Percentiles rank a stretch among this genome's conserved stretches.
phyloP scores from a whole-genome alignment of 2,113 vertebrate genomes.

The Myiozetetes cayanensis region DNA sequence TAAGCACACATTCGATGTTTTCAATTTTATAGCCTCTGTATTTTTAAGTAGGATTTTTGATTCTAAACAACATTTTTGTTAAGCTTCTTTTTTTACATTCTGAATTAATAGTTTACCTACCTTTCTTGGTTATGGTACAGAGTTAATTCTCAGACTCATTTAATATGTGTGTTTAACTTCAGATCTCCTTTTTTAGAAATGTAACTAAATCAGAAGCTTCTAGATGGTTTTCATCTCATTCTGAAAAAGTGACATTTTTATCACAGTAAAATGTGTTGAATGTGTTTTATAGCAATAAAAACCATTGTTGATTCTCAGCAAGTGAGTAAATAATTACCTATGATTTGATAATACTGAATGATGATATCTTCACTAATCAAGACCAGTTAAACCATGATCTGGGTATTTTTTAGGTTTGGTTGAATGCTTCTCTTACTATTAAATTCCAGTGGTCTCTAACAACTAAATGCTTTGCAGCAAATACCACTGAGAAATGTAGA shows the following conservation, averaged over 20 bases:
- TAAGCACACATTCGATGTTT: neutral
- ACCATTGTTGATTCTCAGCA: neutral
- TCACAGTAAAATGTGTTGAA: neutral
- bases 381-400: neutral
- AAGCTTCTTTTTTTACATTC: neutral
- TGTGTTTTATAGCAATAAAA: neutral
- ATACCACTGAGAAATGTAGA: neutral
- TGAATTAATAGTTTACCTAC: neutral
- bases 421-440: neutral
- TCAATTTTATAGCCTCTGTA: neutral
- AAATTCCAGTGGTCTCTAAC: neutral
- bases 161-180: neutral
- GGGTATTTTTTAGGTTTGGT: neutral
- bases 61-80: neutral
- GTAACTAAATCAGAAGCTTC: neutral
- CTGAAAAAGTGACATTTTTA: neutral
- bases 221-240: neutral
- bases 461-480: neutral
- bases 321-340: neutral
- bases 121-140: neutral
- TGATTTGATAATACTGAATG: neutral
- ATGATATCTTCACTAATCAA: neutral
- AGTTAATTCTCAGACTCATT: neutral
- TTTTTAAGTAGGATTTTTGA: neutral
- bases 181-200: neutral